These are phyloP conservation scores for Thaumetopoea pityocampa DNA, from an alignment of 1,140 invertebrate genomes.

Conservation along the genomic window DNA sequence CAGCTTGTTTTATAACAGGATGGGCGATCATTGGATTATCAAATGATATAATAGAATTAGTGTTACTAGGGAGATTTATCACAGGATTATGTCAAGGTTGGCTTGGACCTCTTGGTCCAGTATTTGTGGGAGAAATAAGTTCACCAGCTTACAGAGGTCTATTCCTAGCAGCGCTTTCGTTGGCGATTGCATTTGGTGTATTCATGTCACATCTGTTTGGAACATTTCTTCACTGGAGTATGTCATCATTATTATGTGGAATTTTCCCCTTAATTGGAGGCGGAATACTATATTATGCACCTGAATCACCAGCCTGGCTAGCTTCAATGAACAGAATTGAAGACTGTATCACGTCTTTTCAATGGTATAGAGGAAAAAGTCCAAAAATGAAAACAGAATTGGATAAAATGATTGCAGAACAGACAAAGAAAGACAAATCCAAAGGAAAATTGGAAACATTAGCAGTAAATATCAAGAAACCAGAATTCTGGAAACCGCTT, in stretches of 20 bases:
- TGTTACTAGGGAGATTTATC: constrained; percentile 82
- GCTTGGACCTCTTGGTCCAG: constrained; percentile 71
- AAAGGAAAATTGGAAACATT: constrained; percentile 50
- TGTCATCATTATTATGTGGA: constrained; percentile 74
- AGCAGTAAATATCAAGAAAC: constrained; percentile 55
- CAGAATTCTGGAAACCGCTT: constrained; percentile 78
- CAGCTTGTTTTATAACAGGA: constrained; percentile 78
- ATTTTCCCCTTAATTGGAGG: constrained; percentile 73
- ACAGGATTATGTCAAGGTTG: constrained; percentile 79
- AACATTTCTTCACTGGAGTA: constrained; percentile 77
- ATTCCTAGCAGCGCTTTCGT: constrained; percentile 74
- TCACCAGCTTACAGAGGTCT: constrained; percentile 76
- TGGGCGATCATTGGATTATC: constrained; percentile 80
- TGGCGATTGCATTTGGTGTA: constrained; percentile 77
- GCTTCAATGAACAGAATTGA: constrained; percentile 74
- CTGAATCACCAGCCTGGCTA: constrained; percentile 85
- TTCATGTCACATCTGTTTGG: constrained; percentile 78
- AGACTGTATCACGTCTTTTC: constrained; percentile 72
- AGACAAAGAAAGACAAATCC: constrained; percentile 44
- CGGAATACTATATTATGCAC: constrained; percentile 74
- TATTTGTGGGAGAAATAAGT: constrained; percentile 78
- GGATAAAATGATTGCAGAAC: constrained; percentile 65
- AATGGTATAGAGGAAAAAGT: constrained; percentile 74
- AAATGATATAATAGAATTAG: constrained; percentile 50
- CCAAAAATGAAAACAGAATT: constrained; percentile 68